Evolutionary conservation across 2,888 invertebrate genomes (phyloP).

Genomic region (Nudaria mundana): DNA sequence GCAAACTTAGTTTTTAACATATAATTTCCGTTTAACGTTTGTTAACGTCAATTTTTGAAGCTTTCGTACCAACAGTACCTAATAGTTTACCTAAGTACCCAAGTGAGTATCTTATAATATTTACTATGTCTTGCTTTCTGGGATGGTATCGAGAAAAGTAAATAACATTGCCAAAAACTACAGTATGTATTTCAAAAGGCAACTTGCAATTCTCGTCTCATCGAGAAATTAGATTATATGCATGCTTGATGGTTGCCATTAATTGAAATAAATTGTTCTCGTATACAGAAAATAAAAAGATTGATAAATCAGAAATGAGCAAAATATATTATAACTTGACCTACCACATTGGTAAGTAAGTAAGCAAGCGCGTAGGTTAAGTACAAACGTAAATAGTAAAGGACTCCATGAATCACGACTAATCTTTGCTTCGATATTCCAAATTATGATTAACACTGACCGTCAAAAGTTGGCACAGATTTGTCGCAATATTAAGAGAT

Average conservation of each 20-base stretch:
- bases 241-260: slow-evolving; percentile 4
- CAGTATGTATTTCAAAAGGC: not conserved
- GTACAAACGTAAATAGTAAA: slow-evolving; percentile 16
- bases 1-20: too few relatives aligned
- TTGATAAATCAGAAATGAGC: slow-evolving; percentile 48
- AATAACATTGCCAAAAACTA: too few relatives aligned
- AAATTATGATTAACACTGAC: not conserved
- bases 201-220: slow-evolving; percentile 23
- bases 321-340: slow-evolving; percentile 22
- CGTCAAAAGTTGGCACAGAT: not conserved
- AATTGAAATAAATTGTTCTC: slow-evolving; percentile 1
- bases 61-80: too few relatives aligned
- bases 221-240: slow-evolving; percentile 18
- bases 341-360: slow-evolving; percentile 28
- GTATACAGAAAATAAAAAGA: too few relatives aligned
- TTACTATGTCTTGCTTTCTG: too few relatives aligned
- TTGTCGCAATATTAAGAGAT: not conserved
- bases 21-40: too few relatives aligned
- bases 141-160: too few relatives aligned
- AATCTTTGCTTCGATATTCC: not conserved
- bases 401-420: not conserved
- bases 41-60: too few relatives aligned
- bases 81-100: too few relatives aligned
- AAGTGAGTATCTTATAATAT: too few relatives aligned
- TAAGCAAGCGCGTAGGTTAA: slow-evolving; percentile 35